Percentiles rank a stretch among this genome's conserved stretches.
Evolutionary conservation across 2,888 invertebrate species (phyloP).

Genomic region (Pinctada fucata): DNA sequence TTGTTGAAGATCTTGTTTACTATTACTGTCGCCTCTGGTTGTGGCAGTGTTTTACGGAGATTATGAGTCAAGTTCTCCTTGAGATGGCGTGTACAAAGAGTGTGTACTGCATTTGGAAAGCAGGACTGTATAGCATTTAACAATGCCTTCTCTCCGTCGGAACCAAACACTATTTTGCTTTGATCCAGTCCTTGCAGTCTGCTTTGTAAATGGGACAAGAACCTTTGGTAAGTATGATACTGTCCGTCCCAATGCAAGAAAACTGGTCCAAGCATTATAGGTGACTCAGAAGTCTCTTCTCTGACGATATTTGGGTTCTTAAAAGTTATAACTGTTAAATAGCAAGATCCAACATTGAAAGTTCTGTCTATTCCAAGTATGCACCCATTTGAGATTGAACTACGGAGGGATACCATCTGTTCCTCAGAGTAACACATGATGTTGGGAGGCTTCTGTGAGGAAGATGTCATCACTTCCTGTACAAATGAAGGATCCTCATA

Average conservation of each 20-base stretch:
- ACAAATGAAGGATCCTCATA: background rate
- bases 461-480: background rate
- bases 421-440: background rate
- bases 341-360: conserved; percentile 9
- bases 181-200: background rate
- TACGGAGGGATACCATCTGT: background rate
- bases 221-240: conserved; percentile 6
- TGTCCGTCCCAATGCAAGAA: conserved; percentile 10
- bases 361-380: conserved; percentile 17
- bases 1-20: no score
- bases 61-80: no score
- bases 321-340: background rate
- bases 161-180: conserved; percentile 9
- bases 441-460: background rate
- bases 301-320: conserved; percentile 2
- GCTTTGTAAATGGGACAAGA: conserved; percentile 8
- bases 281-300: background rate
- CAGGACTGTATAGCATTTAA: no score
- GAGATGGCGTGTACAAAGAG: no score
- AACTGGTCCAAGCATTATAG: conserved; percentile 12
- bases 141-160: no score
- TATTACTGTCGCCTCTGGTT: no score
- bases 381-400: conserved; percentile 1
- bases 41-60: no score
- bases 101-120: no score